Evolutionary conservation across 2,797 vertebrate species (phyloP).

Genomic region (Botia kubotai): DNA sequence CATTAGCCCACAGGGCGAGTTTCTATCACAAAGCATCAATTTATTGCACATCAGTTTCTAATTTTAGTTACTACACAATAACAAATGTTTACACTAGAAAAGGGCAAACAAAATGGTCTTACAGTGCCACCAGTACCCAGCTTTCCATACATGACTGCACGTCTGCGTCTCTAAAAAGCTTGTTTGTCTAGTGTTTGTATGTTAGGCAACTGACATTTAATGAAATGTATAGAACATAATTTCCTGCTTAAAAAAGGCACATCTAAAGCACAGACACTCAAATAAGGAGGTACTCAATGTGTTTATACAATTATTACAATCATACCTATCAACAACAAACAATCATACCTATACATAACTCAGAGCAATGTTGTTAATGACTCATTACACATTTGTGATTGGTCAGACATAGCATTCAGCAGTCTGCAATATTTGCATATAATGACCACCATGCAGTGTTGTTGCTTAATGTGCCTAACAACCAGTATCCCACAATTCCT

Average conservation of each 20-base stretch:
- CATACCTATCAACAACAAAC: no score
- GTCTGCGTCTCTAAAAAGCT: not conserved
- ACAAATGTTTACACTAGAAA: not conserved
- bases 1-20: slow-evolving; percentile 20
- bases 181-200: no score
- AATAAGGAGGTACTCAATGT: not conserved
- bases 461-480: not conserved
- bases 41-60: slow-evolving; percentile 5
- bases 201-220: no score
- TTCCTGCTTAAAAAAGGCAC: no score
- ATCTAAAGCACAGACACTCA: no score
- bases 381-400: not conserved
- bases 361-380: not conserved
- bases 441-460: not conserved
- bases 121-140: not conserved
- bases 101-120: not conserved
- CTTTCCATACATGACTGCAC: not conserved
- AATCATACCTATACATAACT: not conserved
- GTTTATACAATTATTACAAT: not conserved
- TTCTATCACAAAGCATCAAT: slow-evolving; percentile 4
- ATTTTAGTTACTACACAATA: slow-evolving; percentile 15
- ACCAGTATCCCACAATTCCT: not conserved
- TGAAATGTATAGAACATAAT: no score
- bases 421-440: not conserved
- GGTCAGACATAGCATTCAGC: not conserved